phyloP scores from a whole-genome alignment of 2,113 vertebrate species.

The Hippolais icterina region DNA sequence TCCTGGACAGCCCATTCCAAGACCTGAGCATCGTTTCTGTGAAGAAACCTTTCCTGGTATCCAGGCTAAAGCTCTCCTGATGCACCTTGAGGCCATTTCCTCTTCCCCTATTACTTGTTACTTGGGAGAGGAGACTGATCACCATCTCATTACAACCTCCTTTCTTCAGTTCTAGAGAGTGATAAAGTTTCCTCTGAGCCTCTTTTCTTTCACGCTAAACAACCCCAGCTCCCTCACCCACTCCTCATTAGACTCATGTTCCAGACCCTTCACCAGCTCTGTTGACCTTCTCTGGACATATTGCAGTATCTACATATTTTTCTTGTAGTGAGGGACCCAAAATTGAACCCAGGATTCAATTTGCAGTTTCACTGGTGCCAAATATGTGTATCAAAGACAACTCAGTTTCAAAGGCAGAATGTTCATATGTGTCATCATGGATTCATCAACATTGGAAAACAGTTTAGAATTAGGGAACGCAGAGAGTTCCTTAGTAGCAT shows the following conservation, averaged over 20 bases:
- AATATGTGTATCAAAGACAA: background rate
- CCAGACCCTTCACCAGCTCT: background rate
- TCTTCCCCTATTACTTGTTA: background rate
- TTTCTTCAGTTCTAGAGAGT: background rate
- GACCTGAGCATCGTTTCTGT: background rate
- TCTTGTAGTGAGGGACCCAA: background rate
- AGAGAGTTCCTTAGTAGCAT: background rate
- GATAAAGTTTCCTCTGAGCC: background rate
- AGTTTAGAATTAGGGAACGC: background rate
- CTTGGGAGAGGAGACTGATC: background rate
- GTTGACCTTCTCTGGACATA: background rate
- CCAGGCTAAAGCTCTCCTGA: background rate
- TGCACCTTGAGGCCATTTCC: background rate
- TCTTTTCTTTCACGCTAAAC: background rate
- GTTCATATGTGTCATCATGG: background rate
- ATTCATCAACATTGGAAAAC: background rate
- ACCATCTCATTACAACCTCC: background rate
- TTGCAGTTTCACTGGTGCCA: background rate
- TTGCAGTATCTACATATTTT: background rate
- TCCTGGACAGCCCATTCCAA: background rate
- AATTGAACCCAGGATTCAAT: background rate
- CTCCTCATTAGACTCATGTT: background rate
- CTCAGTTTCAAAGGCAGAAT: background rate
- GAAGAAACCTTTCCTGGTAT: background rate
- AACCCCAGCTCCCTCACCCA: background rate